Evolutionary conservation across 2,113 vertebrate species (phyloP).

Genomic region (Gila orcuttii): DNA sequence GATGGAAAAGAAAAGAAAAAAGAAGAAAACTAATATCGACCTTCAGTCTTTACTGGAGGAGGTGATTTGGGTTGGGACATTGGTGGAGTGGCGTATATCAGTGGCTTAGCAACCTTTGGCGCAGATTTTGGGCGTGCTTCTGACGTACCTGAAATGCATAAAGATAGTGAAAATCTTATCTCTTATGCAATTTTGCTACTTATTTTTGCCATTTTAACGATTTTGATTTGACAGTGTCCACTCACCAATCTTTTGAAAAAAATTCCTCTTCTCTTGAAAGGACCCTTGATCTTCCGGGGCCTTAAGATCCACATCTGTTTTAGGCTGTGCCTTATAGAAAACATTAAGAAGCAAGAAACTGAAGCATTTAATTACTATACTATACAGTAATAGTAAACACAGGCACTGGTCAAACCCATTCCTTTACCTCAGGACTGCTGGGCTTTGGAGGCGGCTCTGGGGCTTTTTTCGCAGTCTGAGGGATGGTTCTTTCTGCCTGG

Average conservation of each 20-base stretch:
- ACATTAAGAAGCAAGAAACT: not conserved
- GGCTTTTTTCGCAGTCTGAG: not conserved
- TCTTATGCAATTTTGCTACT: not conserved
- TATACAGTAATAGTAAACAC: not conserved
- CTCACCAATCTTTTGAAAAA: conserved; percentile 90
- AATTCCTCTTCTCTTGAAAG: conserved; percentile 84
- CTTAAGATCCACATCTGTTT: conserved; percentile 37
- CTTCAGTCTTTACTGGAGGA: conserved; percentile 60
- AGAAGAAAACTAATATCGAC: conserved; percentile 46
- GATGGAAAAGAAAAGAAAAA: too few species aligned
- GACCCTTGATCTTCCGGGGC: conserved; percentile 64
- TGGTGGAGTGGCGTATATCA: conserved; percentile 48
- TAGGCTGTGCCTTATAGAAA: conserved; percentile 47
- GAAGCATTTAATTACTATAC: not conserved
- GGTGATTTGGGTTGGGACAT: conserved; percentile 11
- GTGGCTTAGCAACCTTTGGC: conserved; percentile 53
- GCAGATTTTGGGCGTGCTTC: conserved; percentile 33
- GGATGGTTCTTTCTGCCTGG: not conserved
- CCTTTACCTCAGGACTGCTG: conserved; percentile 51
- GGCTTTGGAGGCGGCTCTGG: conserved; percentile 38
- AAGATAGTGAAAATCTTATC: not conserved
- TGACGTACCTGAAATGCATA: conserved; percentile 20
- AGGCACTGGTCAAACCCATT: not conserved
- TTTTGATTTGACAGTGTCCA: not conserved
- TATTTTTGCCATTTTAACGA: not conserved